These are phyloP conservation scores for Lumbricus terrestris DNA, from an alignment of 2,888 invertebrate species.

Conservation along the genomic window DNA sequence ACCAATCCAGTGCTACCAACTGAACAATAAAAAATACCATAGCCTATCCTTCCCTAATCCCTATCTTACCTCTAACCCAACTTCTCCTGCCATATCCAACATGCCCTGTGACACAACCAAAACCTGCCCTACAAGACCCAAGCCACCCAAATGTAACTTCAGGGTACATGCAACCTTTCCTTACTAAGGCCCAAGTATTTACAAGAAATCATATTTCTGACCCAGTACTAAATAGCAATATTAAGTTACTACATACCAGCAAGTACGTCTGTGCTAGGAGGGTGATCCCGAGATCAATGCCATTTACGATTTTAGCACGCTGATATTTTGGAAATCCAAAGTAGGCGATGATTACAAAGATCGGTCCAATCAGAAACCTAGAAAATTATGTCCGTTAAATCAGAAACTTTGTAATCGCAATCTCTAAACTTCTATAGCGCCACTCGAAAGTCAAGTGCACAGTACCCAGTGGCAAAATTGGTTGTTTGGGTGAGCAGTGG, in stretches of 20 bases:
- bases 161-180: not conserved
- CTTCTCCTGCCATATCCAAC: not conserved
- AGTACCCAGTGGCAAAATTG: too few relatives aligned
- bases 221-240: not conserved
- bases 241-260: slow-evolving; percentile 60
- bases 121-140: not conserved
- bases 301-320: slow-evolving; percentile 73
- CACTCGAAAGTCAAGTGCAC: too few relatives aligned
- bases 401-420: not conserved
- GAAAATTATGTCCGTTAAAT: slow-evolving; percentile 18
- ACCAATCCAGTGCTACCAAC: too few relatives aligned
- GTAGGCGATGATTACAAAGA: slow-evolving; percentile 76
- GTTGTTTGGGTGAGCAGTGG: too few relatives aligned
- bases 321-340: slow-evolving; percentile 79
- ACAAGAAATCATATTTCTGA: not conserved
- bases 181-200: not conserved
- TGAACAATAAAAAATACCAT: not conserved
- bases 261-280: slow-evolving; percentile 72
- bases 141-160: not conserved
- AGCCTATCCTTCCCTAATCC: not conserved
- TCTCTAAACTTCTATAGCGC: too few relatives aligned
- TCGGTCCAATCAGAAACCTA: slow-evolving; percentile 78
- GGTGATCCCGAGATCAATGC: slow-evolving; percentile 70
- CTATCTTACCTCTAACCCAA: not conserved
- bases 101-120: not conserved